Evolutionary conservation across 2,888 invertebrate species (phyloP).

Genomic region (Cylindroiulus punctatus): DNA sequence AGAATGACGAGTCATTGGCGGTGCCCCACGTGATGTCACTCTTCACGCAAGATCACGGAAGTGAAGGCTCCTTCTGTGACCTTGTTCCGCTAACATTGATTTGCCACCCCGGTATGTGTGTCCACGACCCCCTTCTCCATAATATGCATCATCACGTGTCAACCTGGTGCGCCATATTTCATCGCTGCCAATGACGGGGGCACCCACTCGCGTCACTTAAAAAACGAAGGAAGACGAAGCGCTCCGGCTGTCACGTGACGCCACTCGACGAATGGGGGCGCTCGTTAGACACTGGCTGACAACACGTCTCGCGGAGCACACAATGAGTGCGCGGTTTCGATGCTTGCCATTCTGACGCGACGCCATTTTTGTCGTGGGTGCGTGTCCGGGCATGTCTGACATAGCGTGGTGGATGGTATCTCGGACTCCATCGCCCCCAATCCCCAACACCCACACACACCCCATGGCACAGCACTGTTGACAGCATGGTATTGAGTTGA

Average conservation of each 20-base stretch:
- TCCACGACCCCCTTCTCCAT: conserved; percentile 40
- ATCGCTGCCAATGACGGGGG: conserved; percentile 33
- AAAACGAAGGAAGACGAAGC: conserved; percentile 44
- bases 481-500: no score
- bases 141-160: conserved; percentile 45
- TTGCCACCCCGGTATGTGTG: conserved; percentile 45
- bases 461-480: no score
- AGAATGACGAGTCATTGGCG: conserved; percentile 45
- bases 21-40: conserved; percentile 39
- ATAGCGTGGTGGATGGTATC: no score
- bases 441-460: no score
- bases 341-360: not conserved
- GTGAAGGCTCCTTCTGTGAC: conserved; percentile 36
- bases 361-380: no score
- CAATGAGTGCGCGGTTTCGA: conserved; percentile 20
- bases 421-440: no score
- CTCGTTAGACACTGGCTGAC: not conserved
- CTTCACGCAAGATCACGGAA: conserved; percentile 40
- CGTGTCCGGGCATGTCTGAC: no score
- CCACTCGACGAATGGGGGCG: conserved; percentile 24
- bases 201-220: conserved; percentile 23
- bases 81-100: conserved; percentile 45
- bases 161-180: conserved; percentile 43
- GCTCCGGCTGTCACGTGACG: conserved; percentile 36
- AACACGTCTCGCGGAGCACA: not conserved